Evolutionary conservation across 2,113 vertebrate species (phyloP).

Genomic region (Caloenas nicobarica): DNA sequence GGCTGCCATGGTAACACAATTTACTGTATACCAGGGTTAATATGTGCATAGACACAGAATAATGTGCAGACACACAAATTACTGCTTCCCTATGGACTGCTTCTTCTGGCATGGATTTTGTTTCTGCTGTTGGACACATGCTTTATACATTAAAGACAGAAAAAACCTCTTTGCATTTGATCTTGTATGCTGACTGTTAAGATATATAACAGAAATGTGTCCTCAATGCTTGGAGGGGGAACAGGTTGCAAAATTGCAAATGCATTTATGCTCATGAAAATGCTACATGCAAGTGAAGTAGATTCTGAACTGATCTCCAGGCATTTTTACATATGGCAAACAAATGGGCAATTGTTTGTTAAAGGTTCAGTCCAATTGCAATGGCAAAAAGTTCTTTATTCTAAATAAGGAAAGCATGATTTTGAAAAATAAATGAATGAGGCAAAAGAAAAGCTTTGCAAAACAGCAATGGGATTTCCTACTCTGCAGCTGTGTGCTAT

Average conservation of each 20-base stretch:
- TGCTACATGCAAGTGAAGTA: not conserved
- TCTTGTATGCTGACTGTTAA: not conserved
- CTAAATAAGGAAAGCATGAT: slow-evolving; percentile 45
- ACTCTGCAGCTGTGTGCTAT: slow-evolving; percentile 70
- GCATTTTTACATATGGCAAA: not conserved
- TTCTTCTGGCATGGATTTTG: slow-evolving; percentile 54
- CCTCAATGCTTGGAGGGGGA: not conserved
- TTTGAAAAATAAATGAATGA: slow-evolving; percentile 70
- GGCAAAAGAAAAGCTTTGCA: slow-evolving; percentile 69
- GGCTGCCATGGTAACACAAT: slow-evolving; percentile 65
- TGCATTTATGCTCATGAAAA: slow-evolving; percentile 2
- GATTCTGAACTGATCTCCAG: not conserved
- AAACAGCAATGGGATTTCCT: slow-evolving; percentile 70
- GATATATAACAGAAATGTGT: not conserved
- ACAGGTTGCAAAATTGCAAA: slow-evolving; percentile 25
- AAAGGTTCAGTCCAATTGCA: not conserved
- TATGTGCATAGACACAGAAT: slow-evolving; percentile 67
- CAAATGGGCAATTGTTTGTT: not conserved
- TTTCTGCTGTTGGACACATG: slow-evolving; percentile 59
- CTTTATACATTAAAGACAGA: slow-evolving; percentile 46
- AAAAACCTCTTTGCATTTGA: slow-evolving; percentile 7
- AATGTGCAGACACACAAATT: slow-evolving; percentile 66
- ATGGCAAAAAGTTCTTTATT: not conserved
- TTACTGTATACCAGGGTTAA: slow-evolving; percentile 70
- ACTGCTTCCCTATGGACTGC: slow-evolving; percentile 40